phyloP scores from a whole-genome alignment of 2,113 vertebrate species.

The Lathamus discolor region DNA sequence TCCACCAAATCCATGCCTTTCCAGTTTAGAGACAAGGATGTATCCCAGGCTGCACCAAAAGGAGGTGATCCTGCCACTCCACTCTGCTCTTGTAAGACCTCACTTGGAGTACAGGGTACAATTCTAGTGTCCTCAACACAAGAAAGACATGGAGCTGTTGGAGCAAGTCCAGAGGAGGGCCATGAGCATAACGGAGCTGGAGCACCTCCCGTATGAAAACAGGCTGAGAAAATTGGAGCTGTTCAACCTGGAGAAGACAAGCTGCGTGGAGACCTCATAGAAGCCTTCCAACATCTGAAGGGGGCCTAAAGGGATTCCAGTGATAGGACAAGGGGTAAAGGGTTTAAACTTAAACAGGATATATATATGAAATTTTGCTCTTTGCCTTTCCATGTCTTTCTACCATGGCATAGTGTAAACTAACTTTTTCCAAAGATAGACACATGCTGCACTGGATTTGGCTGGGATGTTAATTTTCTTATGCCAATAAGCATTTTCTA shows the following conservation, averaged over 20 bases:
- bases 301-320: neutral
- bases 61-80: neutral
- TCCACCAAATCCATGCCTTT: neutral
- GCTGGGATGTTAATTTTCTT: neutral
- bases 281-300: neutral
- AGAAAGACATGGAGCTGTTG: neutral
- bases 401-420: neutral
- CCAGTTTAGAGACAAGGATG: neutral
- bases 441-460: rapidly evolving
- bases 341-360: neutral
- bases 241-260: neutral
- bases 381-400: neutral
- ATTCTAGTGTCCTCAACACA: neutral
- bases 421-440: neutral
- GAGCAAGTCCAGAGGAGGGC: neutral
- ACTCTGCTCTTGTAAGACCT: neutral
- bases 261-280: neutral
- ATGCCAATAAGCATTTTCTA: neutral
- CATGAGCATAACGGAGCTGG: neutral
- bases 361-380: neutral
- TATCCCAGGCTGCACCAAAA: neutral
- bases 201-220: neutral
- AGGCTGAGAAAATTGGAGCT: neutral
- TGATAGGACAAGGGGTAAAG: neutral
- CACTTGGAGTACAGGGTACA: neutral